phyloP scores from a whole-genome alignment of 2,888 invertebrate species.

The Melinopterus prodromus region DNA sequence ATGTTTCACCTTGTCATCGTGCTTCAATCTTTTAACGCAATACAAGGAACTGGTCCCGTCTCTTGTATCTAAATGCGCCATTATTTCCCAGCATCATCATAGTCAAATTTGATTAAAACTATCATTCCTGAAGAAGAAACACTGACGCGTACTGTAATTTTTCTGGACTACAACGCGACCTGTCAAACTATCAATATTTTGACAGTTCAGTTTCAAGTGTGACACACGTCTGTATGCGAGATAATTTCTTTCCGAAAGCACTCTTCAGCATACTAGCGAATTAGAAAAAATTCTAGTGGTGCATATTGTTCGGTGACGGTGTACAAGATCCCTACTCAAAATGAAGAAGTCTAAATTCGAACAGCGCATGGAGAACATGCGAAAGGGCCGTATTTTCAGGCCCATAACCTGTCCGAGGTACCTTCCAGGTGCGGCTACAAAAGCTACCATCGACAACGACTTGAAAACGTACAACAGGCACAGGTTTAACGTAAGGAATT shows the following conservation, averaged over 20 bases:
- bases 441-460: slow-evolving; percentile 42
- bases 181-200: too few relatives aligned
- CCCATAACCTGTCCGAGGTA: slow-evolving; percentile 49
- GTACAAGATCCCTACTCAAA: not conserved
- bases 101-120: not conserved
- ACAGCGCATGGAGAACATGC: slow-evolving; percentile 39
- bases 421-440: slow-evolving; percentile 49
- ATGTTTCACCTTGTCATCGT: not conserved
- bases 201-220: too few relatives aligned
- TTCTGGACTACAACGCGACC: too few relatives aligned
- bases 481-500: slow-evolving; percentile 45
- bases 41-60: not conserved
- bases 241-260: too few relatives aligned
- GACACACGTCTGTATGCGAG: too few relatives aligned
- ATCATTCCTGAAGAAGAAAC: too few relatives aligned
- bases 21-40: not conserved
- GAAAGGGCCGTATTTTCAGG: slow-evolving; percentile 38
- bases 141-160: too few relatives aligned
- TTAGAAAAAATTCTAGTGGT: not conserved
- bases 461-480: slow-evolving; percentile 49
- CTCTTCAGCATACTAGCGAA: too few relatives aligned
- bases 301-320: not conserved
- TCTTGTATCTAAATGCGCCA: not conserved
- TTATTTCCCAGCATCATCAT: not conserved
- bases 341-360: not conserved